A percentile compares a stretch with the other conserved stretches of the same genome.
Conservation (phyloP, 2,888 invertebrate genomes). For the Drosophila kuntzei region DNA sequence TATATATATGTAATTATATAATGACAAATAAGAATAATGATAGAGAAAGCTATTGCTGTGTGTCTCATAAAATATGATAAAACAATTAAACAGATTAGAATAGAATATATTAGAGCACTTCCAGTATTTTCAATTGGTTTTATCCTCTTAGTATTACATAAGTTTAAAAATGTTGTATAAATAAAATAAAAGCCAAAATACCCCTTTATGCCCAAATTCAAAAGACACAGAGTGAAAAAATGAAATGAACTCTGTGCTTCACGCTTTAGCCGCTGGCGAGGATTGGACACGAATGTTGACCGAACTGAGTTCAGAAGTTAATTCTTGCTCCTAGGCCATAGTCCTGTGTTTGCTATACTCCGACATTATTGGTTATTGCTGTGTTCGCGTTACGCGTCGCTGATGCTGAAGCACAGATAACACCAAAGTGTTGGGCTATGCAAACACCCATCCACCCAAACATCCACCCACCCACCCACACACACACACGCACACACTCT, state of each 20-base stretch:
- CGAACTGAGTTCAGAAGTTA: slow-evolving; percentile 26
- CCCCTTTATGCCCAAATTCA: background rate
- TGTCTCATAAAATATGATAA: too few species aligned
- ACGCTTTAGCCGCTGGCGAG: slow-evolving; percentile 27
- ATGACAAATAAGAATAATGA: too few species aligned
- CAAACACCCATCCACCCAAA: slow-evolving; percentile 36
- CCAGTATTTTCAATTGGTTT: too few species aligned
- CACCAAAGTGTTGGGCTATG: slow-evolving; percentile 57
- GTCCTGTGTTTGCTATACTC: slow-evolving; percentile 14
- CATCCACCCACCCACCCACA: slow-evolving; percentile 9
- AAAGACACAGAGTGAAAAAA: background rate
- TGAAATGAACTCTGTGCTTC: slow-evolving; percentile 50
- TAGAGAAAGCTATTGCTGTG: too few species aligned
- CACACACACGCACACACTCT: slow-evolving; percentile 3
- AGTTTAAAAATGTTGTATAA: too few species aligned
- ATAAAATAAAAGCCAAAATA: background rate
- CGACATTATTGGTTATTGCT: slow-evolving; percentile 52
- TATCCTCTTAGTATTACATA: too few species aligned
- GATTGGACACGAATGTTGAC: slow-evolving; percentile 13
- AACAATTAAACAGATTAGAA: too few species aligned
- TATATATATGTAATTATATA: too few species aligned
- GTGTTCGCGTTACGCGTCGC: slow-evolving; percentile 65
- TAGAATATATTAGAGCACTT: too few species aligned
- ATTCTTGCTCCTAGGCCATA: slow-evolving; percentile 13
- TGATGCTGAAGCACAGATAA: slow-evolving; percentile 75